phyloP scores from a whole-genome alignment of 2,888 invertebrate genomes.

The Lagria hirta region DNA sequence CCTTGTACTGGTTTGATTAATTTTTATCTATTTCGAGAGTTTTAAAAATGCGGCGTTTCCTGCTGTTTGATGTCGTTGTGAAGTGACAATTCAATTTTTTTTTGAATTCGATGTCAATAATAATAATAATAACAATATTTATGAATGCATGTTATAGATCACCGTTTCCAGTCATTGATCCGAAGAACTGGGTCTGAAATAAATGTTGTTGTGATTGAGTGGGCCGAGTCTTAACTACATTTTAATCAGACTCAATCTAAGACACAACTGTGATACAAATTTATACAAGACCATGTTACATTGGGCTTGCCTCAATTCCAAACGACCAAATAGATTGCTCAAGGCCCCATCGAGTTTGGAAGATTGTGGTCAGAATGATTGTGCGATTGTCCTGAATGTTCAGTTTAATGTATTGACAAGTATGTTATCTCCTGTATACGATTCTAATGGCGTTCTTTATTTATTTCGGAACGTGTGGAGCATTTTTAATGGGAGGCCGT shows the following conservation, averaged over 20 bases:
- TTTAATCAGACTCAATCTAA: constrained; percentile 55
- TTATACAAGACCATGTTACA: constrained; percentile 54
- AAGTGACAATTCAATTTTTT: no score
- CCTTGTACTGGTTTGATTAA: no score
- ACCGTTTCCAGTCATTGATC: constrained; percentile 39
- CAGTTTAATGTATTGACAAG: constrained; percentile 55
- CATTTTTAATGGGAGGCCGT: constrained; percentile 47
- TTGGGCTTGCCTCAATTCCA: constrained; percentile 50
- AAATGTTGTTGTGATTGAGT: constrained; percentile 44
- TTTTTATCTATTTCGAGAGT: no score
- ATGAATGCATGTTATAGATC: no score
- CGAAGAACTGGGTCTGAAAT: constrained; percentile 29
- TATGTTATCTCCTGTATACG: constrained; percentile 53
- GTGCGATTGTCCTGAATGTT: constrained; percentile 48
- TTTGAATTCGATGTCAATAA: no score
- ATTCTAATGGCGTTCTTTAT: constrained; percentile 55
- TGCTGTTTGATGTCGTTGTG: no score
- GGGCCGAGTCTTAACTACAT: constrained; percentile 53
- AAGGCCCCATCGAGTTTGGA: constrained; percentile 6
- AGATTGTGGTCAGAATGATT: constrained; percentile 18
- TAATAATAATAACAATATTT: no score
- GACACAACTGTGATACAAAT: constrained; percentile 55
- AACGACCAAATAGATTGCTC: constrained; percentile 35
- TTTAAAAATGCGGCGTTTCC: no score
- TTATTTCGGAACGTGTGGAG: constrained; percentile 51